These are phyloP conservation scores for Dyspetes luteomarginatus DNA, from an alignment of 2,888 invertebrate species.

Conservation along the genomic window DNA sequence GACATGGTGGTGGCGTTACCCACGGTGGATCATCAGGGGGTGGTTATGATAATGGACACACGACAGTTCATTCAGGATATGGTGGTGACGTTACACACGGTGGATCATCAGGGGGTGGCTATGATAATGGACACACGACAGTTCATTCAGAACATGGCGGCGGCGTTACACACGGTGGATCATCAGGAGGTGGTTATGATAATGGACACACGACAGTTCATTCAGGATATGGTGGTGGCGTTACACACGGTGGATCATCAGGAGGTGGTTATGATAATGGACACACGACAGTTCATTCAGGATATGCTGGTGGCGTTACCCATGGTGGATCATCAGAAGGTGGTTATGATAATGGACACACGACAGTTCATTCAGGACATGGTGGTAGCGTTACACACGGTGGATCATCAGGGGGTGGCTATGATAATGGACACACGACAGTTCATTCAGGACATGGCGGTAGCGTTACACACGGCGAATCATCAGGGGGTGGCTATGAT, in stretches of 20 bases:
- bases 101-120: slow-evolving; percentile 16
- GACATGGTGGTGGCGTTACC: slow-evolving; percentile 10
- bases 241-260: slow-evolving; percentile 23
- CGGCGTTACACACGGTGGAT: slow-evolving; percentile 37
- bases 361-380: slow-evolving; percentile 10
- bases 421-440: slow-evolving; percentile 14
- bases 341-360: not conserved
- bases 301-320: not conserved
- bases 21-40: slow-evolving; percentile 24
- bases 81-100: slow-evolving; percentile 32
- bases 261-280: slow-evolving; percentile 29
- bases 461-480: slow-evolving; percentile 23
- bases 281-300: not conserved
- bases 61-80: not conserved
- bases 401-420: slow-evolving; percentile 1
- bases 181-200: too few species aligned
- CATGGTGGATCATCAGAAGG: slow-evolving; percentile 6
- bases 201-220: slow-evolving; percentile 28
- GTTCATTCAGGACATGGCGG: slow-evolving; percentile 15
- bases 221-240: slow-evolving; percentile 16
- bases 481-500: not conserved
- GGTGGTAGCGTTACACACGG: slow-evolving; percentile 12
- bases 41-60: not conserved
- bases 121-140: slow-evolving; percentile 8
- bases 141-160: slow-evolving; percentile 5